Evolutionary conservation across 2,113 vertebrate genomes (phyloP), one percentile per base, ranked within the genome.

Genomic region (Bubalus kerabau): DNA sequence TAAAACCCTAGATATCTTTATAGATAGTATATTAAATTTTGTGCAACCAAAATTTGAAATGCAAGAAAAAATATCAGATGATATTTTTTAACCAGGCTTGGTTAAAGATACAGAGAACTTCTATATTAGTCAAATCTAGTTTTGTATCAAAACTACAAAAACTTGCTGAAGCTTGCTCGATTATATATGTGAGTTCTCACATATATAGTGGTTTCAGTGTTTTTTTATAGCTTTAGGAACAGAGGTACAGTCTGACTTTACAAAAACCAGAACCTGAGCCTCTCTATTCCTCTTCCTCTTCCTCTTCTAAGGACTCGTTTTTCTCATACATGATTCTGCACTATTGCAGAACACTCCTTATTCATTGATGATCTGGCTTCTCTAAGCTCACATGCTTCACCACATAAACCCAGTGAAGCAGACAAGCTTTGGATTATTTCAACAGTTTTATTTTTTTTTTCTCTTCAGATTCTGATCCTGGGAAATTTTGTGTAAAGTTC

Each of bases 341-440:
- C 1, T 17, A 19, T 52, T 2, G 2, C 10, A 48, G 1, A 0
- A 3, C 16, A 4, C 26, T 7, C 9, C 2, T 43, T 11, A 14
- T 32, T 84, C 74, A n/a, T 54, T 5, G 46, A 30, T 54, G 74
- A 88, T 5, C 15, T 17, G 36, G 24, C 13, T 54, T 89, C 40
- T 67, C 56, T 62, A 11, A 43, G 78, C 48, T 80, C 62, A 28
- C n/a, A 6, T 52, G n/a, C 17, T 78, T 24, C 10, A 43, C 24
- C 26, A 50, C 1, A 5, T 9, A 12, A n/a, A n/a, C 6, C 13
- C 28, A 60, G 2, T 13, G 5, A 4, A 82, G 16, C 12, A 80
- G 30, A 12, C 10, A 17, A 2, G 4, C 1, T 54, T 81, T 43
- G 57, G 8, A 1, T 36, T n/a, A 30, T 60, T 94, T 86, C 23